Percentiles rank a stretch among this genome's conserved stretches.
phyloP scores from a whole-genome alignment of 92 coral and sea anemone genomes.

The Chrysogorgia sp. region DNA sequence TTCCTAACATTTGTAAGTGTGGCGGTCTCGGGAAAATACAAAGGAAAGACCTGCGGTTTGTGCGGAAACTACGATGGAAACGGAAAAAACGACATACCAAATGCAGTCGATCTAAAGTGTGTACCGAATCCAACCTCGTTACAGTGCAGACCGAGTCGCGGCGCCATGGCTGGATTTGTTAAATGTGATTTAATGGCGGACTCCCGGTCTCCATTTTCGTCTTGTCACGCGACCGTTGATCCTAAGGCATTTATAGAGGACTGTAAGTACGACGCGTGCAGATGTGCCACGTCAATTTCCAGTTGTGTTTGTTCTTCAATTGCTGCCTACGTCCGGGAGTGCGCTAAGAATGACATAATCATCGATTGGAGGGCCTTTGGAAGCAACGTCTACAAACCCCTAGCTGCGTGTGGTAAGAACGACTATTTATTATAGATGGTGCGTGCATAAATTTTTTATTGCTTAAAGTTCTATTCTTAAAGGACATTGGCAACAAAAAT shows the following conservation, averaged over 20 bases:
- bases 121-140: not conserved
- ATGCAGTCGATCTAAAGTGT: not conserved
- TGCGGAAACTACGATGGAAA: slow-evolving; percentile 2
- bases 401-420: not conserved
- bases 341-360: slow-evolving; percentile 69
- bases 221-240: not conserved
- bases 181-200: not conserved
- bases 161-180: not conserved
- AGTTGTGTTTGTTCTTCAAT: slow-evolving; percentile 54
- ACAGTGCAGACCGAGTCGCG: not conserved
- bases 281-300: not conserved
- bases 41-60: slow-evolving; percentile 13
- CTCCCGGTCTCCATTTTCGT: not conserved
- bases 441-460: too few relatives aligned
- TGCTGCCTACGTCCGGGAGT: slow-evolving; percentile 72
- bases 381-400: not conserved
- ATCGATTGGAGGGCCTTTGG: slow-evolving; percentile 66
- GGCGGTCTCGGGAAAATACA: slow-evolving; percentile 23
- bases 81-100: not conserved
- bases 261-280: slow-evolving; percentile 17
- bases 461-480: too few relatives aligned
- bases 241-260: not conserved
- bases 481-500: too few relatives aligned
- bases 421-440: not conserved
- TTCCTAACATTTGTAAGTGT: not conserved